Evolutionary conservation across 2,797 vertebrate species (phyloP).

Genomic region (Neosilurus mollespiculum): DNA sequence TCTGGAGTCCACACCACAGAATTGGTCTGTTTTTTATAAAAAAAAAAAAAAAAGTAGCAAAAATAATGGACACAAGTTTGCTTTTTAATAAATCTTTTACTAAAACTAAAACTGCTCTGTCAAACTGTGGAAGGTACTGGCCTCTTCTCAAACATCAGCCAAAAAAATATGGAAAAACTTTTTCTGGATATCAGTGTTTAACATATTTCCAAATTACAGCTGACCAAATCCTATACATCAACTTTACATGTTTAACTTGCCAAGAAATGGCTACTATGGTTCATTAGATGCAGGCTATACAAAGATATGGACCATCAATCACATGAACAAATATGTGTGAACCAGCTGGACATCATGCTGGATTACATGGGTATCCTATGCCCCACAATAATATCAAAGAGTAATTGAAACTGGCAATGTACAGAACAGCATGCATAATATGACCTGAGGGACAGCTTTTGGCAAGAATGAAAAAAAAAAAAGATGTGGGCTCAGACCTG

Average conservation of each 20-base stretch:
- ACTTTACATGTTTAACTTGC: not conserved
- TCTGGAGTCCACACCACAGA: conserved; percentile 32
- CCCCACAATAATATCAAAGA: conserved; percentile 40
- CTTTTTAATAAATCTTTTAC: conserved; percentile 30
- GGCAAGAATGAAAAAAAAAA: conserved; percentile 1
- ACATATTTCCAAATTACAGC: conserved; percentile 6
- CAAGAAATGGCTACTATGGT: conserved; percentile 5
- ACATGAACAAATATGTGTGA: conserved; percentile 30
- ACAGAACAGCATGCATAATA: conserved; percentile 6
- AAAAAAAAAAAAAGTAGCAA: conserved; percentile 30
- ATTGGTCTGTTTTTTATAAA: not conserved
- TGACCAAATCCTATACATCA: conserved; percentile 28
- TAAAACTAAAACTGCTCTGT: conserved; percentile 36
- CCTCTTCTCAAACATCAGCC: conserved; percentile 32
- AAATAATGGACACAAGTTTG: conserved; percentile 38
- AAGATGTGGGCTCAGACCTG: conserved; percentile 9
- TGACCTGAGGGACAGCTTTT: conserved; percentile 21
- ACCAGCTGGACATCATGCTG: conserved; percentile 15
- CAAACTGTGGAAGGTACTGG: conserved; percentile 8
- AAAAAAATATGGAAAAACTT: not conserved
- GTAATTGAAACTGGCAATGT: conserved; percentile 24
- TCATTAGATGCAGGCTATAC: conserved; percentile 33
- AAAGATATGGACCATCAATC: conserved; percentile 24
- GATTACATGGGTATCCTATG: not conserved
- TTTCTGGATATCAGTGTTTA: conserved; percentile 1